phyloP scores from a whole-genome alignment of 2,797 vertebrate species.

The Acrocephalus scirpaceus region DNA sequence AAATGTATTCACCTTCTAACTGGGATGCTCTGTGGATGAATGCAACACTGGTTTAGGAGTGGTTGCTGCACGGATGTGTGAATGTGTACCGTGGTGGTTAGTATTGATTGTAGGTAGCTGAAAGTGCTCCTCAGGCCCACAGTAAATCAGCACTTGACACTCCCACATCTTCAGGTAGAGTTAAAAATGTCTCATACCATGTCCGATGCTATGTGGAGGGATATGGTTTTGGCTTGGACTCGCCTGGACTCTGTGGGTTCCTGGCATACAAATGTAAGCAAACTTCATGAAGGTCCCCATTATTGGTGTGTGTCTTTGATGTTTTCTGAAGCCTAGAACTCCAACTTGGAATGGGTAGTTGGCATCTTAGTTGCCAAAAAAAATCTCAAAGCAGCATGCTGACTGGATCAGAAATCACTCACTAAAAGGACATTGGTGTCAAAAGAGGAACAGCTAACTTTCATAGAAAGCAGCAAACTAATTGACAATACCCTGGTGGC shows the following conservation, averaged over 20 bases:
- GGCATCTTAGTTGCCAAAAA: not conserved
- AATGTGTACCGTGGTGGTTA: not conserved
- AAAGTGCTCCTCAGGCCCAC: not conserved
- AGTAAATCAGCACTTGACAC: not conserved
- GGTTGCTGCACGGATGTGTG: not conserved
- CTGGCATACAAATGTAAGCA: not conserved
- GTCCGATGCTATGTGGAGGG: not conserved
- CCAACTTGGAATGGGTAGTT: not conserved
- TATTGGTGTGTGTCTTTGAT: slow-evolving; percentile 17
- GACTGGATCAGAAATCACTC: not conserved
- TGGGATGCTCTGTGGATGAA: not conserved
- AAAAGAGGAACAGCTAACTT: not conserved
- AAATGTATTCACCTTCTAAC: not conserved
- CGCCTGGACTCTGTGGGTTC: slow-evolving; percentile 23
- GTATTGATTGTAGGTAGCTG: not conserved
- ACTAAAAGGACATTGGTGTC: not conserved
- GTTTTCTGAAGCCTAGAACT: not conserved
- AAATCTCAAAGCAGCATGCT: not conserved
- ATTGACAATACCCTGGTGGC: not conserved
- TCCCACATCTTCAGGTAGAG: not conserved
- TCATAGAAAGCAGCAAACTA: not conserved
- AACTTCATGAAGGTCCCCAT: slow-evolving; percentile 28
- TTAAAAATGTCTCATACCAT: not conserved
- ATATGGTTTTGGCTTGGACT: slow-evolving; percentile 39
- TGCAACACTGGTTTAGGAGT: not conserved